Conservation (phyloP, 1,140 invertebrate genomes). For the Drosophila pruinosa region DNA sequence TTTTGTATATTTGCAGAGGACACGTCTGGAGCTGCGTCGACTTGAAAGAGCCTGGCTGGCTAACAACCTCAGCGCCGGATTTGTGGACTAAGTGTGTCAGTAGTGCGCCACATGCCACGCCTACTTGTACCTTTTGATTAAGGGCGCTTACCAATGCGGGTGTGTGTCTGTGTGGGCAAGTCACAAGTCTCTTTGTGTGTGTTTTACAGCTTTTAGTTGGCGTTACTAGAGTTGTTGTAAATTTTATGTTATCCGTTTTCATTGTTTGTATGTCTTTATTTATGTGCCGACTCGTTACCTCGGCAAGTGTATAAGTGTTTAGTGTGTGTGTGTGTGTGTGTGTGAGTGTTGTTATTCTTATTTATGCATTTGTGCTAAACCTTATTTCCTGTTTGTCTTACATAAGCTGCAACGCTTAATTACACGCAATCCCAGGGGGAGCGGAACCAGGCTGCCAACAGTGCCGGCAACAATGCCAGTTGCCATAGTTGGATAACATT, state of each 20-base stretch:
- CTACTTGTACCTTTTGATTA: slow-evolving; percentile 69
- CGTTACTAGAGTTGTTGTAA: slow-evolving; percentile 66
- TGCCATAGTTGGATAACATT: not conserved
- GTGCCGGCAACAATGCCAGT: not conserved
- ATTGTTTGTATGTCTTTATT: slow-evolving; percentile 74
- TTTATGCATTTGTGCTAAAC: slow-evolving; percentile 77
- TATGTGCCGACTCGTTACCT: slow-evolving; percentile 51
- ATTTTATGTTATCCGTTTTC: slow-evolving; percentile 79
- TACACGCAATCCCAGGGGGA: slow-evolving; percentile 55
- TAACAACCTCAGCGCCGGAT: slow-evolving; percentile 27
- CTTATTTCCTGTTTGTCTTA: slow-evolving; percentile 80
- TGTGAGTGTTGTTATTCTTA: slow-evolving; percentile 60
- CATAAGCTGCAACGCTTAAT: slow-evolving; percentile 78
- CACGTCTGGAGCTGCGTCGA: slow-evolving; percentile 36
- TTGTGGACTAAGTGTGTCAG: slow-evolving; percentile 64
- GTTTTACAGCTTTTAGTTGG: slow-evolving; percentile 52
- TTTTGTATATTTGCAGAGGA: slow-evolving; percentile 76
- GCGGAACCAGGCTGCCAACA: not conserved
- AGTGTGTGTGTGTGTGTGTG: slow-evolving; percentile 11
- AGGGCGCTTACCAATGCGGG: slow-evolving; percentile 29
- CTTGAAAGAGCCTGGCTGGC: slow-evolving; percentile 24
- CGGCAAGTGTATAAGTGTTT: slow-evolving; percentile 4
- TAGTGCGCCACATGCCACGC: slow-evolving; percentile 55
- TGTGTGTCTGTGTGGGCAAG: slow-evolving; percentile 27
- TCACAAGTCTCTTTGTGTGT: no score